Percentiles rank a stretch among this genome's conserved stretches.
Evolutionary conservation across 2,113 vertebrate genomes (phyloP).

Genomic region (Tachysurus fulvidraco): DNA sequence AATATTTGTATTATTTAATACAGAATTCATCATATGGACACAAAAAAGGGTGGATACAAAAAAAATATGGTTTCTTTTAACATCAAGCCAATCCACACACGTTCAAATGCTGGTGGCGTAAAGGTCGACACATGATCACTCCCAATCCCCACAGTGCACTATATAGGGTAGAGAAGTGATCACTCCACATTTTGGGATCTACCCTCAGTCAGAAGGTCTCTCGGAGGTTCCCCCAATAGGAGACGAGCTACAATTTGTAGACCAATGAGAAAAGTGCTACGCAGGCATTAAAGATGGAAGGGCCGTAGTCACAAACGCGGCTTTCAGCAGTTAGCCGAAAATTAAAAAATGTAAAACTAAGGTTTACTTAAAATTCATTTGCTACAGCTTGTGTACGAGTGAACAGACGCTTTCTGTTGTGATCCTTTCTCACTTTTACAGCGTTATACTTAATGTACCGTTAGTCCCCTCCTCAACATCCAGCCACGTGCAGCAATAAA

Average conservation of each 20-base stretch:
- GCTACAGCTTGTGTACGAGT: too few species aligned
- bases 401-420: not conserved
- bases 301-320: not conserved
- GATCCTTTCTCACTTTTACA: not conserved
- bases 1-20: not conserved
- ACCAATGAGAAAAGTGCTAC: slow-evolving; percentile 13
- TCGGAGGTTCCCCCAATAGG: not conserved
- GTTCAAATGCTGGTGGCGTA: not conserved
- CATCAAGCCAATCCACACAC: not conserved
- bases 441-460: too few species aligned
- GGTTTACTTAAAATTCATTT: not conserved
- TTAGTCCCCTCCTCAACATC: not conserved
- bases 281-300: not conserved
- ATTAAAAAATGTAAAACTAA: not conserved
- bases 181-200: not conserved
- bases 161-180: not conserved
- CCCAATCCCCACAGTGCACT: not conserved
- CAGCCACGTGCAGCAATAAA: slow-evolving; percentile 37
- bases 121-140: not conserved
- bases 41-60: not conserved
- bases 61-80: not conserved
- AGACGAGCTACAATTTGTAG: not conserved
- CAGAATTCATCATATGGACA: not conserved
- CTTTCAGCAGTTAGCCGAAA: not conserved
- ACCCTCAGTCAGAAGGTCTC: not conserved